These are phyloP conservation scores for Alces alces DNA, from an alignment of 2,113 vertebrate species.

Conservation along the genomic window DNA sequence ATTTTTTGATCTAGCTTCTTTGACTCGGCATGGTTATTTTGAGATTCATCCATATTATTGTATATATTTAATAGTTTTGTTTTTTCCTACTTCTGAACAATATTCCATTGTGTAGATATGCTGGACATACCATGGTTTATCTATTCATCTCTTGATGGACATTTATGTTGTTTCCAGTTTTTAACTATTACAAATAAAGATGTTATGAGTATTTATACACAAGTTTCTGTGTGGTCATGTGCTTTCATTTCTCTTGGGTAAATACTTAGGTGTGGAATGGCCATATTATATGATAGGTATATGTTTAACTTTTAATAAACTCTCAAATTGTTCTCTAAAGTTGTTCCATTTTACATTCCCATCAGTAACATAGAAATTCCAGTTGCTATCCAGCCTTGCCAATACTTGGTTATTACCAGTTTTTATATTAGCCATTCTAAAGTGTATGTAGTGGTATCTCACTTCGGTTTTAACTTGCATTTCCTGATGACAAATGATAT, in stretches of 20 bases:
- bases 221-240: background rate
- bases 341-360: background rate
- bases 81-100: background rate
- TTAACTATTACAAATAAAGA: background rate
- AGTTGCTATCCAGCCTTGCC: background rate
- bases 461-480: background rate
- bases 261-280: background rate
- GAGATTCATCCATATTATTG: background rate
- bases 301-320: background rate
- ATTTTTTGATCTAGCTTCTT: background rate
- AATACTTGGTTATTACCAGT: background rate
- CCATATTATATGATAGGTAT: background rate
- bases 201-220: background rate
- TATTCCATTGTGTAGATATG: background rate
- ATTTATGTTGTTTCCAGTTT: background rate
- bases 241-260: background rate
- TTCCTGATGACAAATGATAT: background rate
- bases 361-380: background rate
- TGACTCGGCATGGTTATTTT: background rate
- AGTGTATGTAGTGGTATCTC: background rate
- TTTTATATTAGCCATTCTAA: background rate
- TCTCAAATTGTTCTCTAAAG: background rate
- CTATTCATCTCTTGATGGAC: background rate
- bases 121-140: background rate
- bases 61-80: background rate